These are phyloP conservation scores for Podarcis cretensis DNA, from an alignment of 2,113 vertebrate genomes.

Conservation along the genomic window DNA sequence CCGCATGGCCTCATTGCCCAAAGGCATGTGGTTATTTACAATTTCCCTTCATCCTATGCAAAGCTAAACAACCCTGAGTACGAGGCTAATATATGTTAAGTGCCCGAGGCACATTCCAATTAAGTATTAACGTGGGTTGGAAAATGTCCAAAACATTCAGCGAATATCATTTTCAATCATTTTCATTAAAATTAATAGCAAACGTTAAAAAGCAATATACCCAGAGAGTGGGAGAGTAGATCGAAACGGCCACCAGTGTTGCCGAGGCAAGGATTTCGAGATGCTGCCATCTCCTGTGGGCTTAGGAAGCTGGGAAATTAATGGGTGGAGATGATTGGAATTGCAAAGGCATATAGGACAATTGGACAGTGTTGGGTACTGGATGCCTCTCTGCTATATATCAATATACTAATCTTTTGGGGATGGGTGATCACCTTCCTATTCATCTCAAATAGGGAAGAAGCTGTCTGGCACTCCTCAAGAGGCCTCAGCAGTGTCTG, in stretches of 20 bases:
- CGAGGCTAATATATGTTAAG: conserved; percentile 67
- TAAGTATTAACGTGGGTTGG: conserved; percentile 65
- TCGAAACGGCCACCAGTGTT: conserved; percentile 40
- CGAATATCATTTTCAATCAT: conserved; percentile 64
- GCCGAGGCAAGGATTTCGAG: conserved; percentile 31
- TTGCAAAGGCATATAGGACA: background rate
- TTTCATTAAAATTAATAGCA: conserved; percentile 73
- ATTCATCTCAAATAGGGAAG: background rate
- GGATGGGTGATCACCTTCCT: background rate
- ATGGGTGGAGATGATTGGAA: background rate
- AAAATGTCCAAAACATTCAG: conserved; percentile 69
- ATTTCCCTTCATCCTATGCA: conserved; percentile 63
- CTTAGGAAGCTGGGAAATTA: background rate
- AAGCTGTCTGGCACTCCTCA: background rate
- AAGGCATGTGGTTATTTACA: conserved; percentile 64
- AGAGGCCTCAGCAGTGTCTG: no score
- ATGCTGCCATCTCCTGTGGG: background rate
- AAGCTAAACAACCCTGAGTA: conserved; percentile 62
- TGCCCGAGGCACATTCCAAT: conserved; percentile 61
- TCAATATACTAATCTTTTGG: background rate
- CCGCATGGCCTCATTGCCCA: conserved; percentile 45
- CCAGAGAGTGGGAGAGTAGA: conserved; percentile 35
- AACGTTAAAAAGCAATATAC: conserved; percentile 58
- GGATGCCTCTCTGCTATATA: background rate
- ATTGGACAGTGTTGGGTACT: background rate